A percentile compares a stretch with the other conserved stretches of the same genome.
Conservation (phyloP, 2,113 vertebrate species). For the Oreochromis spilurus region DNA sequence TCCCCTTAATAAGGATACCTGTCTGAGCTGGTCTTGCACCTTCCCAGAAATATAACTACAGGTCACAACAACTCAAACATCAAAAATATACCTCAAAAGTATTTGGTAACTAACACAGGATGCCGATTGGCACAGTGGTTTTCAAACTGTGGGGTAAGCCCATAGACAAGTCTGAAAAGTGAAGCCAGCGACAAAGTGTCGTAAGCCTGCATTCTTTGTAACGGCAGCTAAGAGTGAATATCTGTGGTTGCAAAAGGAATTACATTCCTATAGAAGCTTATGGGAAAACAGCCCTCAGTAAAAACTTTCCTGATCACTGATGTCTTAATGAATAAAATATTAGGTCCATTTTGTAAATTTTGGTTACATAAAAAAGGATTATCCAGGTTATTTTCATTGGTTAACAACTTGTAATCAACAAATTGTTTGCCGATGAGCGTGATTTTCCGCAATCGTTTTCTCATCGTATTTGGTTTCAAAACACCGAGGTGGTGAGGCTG, state of each 20-base stretch:
- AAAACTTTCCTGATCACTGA: neutral
- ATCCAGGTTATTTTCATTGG: neutral
- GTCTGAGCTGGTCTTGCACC: neutral
- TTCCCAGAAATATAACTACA: neutral
- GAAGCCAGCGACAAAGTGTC: neutral
- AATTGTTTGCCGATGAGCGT: neutral
- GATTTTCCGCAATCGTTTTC: neutral
- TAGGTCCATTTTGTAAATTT: neutral
- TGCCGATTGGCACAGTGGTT: neutral
- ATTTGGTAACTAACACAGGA: neutral
- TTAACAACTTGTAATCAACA: neutral
- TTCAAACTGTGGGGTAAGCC: neutral
- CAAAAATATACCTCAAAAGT: neutral
- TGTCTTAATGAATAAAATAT: neutral
- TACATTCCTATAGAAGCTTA: neutral
- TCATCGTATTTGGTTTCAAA: neutral
- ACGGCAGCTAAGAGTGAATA: neutral
- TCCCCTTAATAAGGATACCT: neutral
- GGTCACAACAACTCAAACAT: neutral
- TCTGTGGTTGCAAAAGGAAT: neutral
- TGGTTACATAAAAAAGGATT: neutral
- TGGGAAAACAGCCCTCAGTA: fast-evolving
- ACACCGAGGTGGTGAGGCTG: neutral
- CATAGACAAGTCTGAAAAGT: fast-evolving
- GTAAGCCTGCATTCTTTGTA: neutral